These are phyloP conservation scores for Aotus griseimembra DNA, from an alignment of 2,797 vertebrate genomes.

Conservation along the genomic window DNA sequence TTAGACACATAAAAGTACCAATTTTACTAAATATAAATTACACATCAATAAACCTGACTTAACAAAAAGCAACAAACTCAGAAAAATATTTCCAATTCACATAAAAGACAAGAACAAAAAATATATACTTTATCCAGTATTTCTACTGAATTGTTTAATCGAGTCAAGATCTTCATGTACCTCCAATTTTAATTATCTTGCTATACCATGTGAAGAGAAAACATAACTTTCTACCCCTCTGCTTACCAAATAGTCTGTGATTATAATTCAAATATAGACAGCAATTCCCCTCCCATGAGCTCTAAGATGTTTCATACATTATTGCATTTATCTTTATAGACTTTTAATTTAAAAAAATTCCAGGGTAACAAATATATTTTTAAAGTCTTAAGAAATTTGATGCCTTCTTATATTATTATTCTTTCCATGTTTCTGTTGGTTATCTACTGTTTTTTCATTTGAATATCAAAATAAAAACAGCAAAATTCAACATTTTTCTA, in stretches of 20 bases:
- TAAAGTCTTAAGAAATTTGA: conserved; percentile 30
- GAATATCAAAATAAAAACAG: conserved; percentile 55
- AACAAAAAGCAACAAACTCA: not conserved
- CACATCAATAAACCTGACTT: not conserved
- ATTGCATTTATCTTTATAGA: not conserved
- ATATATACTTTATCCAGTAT: not conserved
- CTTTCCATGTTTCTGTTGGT: not conserved
- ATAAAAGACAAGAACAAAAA: not conserved
- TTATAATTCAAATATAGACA: not conserved
- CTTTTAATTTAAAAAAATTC: conserved; percentile 63
- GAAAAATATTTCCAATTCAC: conserved; percentile 27
- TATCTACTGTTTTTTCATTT: conserved; percentile 48
- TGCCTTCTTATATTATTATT: conserved; percentile 30
- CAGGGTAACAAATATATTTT: conserved; percentile 40
- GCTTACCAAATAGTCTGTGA: not conserved
- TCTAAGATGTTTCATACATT: conserved; percentile 46
- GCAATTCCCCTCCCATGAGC: conserved; percentile 26
- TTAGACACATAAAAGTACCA: not conserved
- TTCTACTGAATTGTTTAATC: not conserved
- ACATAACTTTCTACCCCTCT: not conserved
- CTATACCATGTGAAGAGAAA: conserved; percentile 5
- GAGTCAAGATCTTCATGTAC: not conserved
- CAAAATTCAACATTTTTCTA: conserved; percentile 38
- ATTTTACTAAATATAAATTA: conserved; percentile 38
- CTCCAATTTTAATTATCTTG: conserved; percentile 32